phyloP scores from a whole-genome alignment of 2,888 invertebrate genomes.

The Sarcophaga carnaria region DNA sequence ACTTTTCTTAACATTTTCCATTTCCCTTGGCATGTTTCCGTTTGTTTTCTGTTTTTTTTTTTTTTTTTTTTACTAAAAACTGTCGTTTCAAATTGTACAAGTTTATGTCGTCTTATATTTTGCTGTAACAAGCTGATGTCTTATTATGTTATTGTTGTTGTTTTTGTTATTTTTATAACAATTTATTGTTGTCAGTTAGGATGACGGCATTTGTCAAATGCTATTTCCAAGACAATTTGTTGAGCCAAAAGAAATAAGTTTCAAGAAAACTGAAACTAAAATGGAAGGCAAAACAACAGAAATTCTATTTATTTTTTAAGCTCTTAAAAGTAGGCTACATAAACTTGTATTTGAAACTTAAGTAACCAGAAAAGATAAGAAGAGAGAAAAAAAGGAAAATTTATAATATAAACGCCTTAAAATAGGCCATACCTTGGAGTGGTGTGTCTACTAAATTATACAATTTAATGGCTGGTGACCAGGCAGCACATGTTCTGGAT shows the following conservation, averaged over 20 bases:
- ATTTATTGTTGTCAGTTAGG: conserved; percentile 66
- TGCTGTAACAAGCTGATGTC: not conserved
- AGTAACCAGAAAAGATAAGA: conserved; percentile 23
- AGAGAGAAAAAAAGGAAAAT: not conserved
- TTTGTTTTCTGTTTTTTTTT: not conserved
- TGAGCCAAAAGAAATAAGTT: conserved; percentile 7
- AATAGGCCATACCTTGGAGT: conserved; percentile 22
- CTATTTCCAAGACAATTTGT: conserved; percentile 61
- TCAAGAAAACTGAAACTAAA: not conserved
- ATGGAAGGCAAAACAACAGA: not conserved
- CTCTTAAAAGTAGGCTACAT: conserved; percentile 62
- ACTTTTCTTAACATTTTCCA: conserved; percentile 44
- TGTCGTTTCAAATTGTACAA: not conserved
- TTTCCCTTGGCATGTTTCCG: not conserved
- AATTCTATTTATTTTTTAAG: conserved; percentile 30
- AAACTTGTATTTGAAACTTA: conserved; percentile 40
- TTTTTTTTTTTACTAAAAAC: not conserved
- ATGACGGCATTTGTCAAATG: conserved; percentile 67
- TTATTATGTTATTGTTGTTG: not conserved
- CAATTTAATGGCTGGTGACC: conserved; percentile 23
- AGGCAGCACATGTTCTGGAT: conserved; percentile 29
- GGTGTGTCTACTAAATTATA: conserved; percentile 31
- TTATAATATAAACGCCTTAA: conserved; percentile 6
- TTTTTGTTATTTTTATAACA: conserved; percentile 49
- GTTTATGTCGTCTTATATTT: not conserved